Evolutionary conservation across 2,797 vertebrate genomes (phyloP).

Genomic region (Remorina albescens): DNA sequence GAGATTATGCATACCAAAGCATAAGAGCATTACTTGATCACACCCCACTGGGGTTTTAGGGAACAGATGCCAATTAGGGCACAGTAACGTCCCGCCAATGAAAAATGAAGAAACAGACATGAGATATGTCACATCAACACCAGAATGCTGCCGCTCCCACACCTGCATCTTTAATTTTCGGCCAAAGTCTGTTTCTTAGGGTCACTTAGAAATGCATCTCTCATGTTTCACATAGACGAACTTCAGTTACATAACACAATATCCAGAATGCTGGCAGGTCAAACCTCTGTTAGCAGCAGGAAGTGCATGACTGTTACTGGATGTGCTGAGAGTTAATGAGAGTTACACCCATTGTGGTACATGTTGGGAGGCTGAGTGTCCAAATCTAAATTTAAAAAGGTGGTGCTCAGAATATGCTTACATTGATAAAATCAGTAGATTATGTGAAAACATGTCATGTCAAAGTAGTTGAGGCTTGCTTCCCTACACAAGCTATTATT

Average conservation of each 20-base stretch:
- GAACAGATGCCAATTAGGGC: slow-evolving; percentile 39
- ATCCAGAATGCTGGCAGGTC: slow-evolving; percentile 2
- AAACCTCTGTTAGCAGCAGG: slow-evolving; percentile 12
- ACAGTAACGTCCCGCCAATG: slow-evolving; percentile 3
- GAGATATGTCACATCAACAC: slow-evolving; percentile 33
- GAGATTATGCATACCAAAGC: slow-evolving; percentile 27
- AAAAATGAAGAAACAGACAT: slow-evolving; percentile 18
- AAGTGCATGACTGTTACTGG: neutral
- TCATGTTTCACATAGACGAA: slow-evolving; percentile 17
- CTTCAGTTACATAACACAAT: slow-evolving; percentile 24
- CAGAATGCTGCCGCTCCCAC: slow-evolving; percentile 45
- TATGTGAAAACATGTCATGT: too few species aligned
- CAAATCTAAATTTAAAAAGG: too few species aligned
- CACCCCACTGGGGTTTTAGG: slow-evolving; percentile 10
- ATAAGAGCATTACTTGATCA: slow-evolving; percentile 25
- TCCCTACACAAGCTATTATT: too few species aligned
- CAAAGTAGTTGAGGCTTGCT: too few species aligned
- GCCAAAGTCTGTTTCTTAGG: neutral
- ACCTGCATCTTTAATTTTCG: slow-evolving; percentile 22
- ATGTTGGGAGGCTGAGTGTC: neutral
- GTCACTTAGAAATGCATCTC: slow-evolving; percentile 10
- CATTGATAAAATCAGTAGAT: too few species aligned
- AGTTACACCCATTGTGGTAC: neutral
- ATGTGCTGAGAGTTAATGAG: neutral
- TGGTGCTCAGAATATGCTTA: too few species aligned